Conservation (phyloP, 2,113 vertebrate genomes). For the Nothocercus julius region DNA sequence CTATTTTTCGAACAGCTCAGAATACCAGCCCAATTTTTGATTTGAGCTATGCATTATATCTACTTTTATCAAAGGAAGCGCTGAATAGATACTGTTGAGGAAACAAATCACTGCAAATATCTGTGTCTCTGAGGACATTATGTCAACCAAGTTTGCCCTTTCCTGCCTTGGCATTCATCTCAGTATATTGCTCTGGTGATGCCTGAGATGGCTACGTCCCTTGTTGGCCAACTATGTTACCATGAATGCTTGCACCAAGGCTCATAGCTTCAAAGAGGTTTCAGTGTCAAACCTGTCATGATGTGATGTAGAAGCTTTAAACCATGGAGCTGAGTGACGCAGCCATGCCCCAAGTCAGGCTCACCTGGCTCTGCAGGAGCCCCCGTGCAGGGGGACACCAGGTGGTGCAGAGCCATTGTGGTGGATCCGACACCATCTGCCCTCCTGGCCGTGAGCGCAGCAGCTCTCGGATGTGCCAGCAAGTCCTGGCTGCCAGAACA, state of each 20-base stretch:
- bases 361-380: constrained; percentile 46
- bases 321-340: background rate
- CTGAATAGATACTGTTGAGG: background rate
- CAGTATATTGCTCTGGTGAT: background rate
- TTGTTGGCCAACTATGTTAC: too few species aligned
- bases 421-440: constrained; percentile 62
- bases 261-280: background rate
- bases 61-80: background rate
- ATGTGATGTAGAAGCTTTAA: background rate
- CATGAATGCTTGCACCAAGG: fast-evolving
- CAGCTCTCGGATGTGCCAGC: constrained; percentile 25
- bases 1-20: background rate
- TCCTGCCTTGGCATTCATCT: background rate
- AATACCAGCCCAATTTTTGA: background rate
- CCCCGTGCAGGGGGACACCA: background rate
- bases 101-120: background rate
- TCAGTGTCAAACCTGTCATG: fast-evolving
- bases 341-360: fast-evolving
- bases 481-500: constrained; percentile 56
- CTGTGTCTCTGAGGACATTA: background rate
- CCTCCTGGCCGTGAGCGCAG: constrained; percentile 32
- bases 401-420: constrained; percentile 42
- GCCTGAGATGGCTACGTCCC: background rate
- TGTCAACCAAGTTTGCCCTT: background rate
- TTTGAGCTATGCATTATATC: background rate